phyloP scores from a whole-genome alignment of 2,113 vertebrate genomes.

The Canis aureus region DNA sequence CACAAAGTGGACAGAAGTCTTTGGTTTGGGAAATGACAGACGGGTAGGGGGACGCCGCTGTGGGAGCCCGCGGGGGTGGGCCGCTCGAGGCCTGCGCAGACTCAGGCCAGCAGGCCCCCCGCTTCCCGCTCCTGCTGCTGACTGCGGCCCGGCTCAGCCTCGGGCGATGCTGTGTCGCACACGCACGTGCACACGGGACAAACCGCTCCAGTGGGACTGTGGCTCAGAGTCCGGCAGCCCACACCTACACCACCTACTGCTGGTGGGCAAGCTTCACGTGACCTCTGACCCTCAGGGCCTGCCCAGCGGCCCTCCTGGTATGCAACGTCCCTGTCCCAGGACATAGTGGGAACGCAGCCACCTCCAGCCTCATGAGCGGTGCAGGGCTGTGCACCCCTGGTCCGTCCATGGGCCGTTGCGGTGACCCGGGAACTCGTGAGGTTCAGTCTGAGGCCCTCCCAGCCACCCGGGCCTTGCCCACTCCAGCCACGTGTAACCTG shows the following conservation, averaged over 20 bases:
- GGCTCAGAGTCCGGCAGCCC: background rate
- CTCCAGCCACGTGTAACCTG: background rate
- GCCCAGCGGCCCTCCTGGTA: background rate
- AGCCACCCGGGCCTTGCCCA: background rate
- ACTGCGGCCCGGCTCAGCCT: no score
- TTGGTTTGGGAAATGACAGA: background rate
- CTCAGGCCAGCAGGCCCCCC: background rate
- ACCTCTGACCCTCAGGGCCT: background rate
- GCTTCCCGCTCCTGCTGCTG: background rate
- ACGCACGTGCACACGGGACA: no score
- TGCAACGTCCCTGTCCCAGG: background rate
- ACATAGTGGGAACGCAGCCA: background rate
- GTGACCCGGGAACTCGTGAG: background rate
- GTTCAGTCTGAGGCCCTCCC: background rate
- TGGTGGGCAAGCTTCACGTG: background rate
- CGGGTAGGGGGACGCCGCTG: fast-evolving
- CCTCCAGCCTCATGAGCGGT: background rate
- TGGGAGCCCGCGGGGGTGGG: background rate
- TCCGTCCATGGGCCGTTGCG: fast-evolving
- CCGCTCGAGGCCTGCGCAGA: background rate
- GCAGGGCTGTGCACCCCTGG: background rate
- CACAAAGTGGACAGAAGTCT: background rate
- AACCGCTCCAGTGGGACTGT: background rate
- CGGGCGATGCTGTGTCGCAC: background rate
- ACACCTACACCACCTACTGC: background rate